These are phyloP conservation scores for Oenanthe melanoleuca DNA, from an alignment of 2,113 vertebrate species.

Conservation along the genomic window DNA sequence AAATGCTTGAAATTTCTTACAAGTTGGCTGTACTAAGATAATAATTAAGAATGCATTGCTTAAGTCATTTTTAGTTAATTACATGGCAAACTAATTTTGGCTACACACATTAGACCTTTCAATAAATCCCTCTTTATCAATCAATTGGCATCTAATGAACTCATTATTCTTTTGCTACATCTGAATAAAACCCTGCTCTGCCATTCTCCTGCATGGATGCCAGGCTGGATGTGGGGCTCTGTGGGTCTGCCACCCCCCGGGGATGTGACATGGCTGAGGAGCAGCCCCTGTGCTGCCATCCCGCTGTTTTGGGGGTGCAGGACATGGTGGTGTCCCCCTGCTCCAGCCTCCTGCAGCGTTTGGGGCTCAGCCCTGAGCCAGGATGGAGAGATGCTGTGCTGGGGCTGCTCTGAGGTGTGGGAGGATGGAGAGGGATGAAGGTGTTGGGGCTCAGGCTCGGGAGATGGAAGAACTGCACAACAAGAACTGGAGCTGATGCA, in stretches of 20 bases:
- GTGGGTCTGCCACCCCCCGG: fast-evolving
- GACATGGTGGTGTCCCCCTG: fast-evolving
- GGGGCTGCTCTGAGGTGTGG: background rate
- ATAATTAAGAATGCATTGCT: conserved; percentile 75
- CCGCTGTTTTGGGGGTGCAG: background rate
- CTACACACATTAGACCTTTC: conserved; percentile 68
- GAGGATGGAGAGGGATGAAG: background rate
- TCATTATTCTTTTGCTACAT: conserved; percentile 45
- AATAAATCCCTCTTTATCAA: conserved; percentile 72
- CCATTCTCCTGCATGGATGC: background rate
- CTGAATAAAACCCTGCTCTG: background rate
- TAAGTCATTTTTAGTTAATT: conserved; percentile 76
- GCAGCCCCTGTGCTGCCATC: background rate
- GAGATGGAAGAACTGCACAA: fast-evolving
- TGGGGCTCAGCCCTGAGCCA: background rate
- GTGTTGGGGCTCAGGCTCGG: background rate
- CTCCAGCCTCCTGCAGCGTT: fast-evolving
- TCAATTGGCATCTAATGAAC: conserved; percentile 72
- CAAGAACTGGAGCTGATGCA: background rate
- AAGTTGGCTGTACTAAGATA: conserved; percentile 68
- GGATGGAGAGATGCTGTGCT: background rate
- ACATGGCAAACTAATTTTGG: conserved; percentile 77
- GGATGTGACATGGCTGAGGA: fast-evolving
- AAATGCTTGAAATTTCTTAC: conserved; percentile 78
- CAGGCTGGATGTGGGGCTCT: background rate